A percentile compares a stretch with the other conserved stretches of the same genome.
Conservation (phyloP, 92 coral and sea anemone genomes). For the Umimayanthus chanpuru region DNA sequence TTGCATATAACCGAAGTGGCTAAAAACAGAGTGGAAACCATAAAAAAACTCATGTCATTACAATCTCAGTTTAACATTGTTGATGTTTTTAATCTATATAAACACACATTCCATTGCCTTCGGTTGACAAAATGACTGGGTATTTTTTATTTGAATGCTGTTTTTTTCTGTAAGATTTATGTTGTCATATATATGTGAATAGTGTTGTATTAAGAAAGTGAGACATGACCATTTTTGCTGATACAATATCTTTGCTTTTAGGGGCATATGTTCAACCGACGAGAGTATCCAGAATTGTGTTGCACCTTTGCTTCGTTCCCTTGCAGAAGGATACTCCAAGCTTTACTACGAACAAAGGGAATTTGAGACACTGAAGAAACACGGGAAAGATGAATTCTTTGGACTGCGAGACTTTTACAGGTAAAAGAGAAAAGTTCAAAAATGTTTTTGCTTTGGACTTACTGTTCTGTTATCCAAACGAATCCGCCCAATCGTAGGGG, state of each 20-base stretch:
- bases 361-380: conserved; percentile 59
- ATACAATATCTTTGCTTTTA: conserved; percentile 33
- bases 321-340: conserved; percentile 74
- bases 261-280: conserved; percentile 81
- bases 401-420: conserved; percentile 92
- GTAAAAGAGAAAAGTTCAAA: conserved; percentile 9
- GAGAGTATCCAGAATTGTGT: conserved; percentile 51
- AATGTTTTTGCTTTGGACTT: no score
- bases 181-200: neutral
- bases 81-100: no score
- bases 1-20: neutral
- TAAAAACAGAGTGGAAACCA: neutral
- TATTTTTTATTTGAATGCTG: no score
- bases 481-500: no score
- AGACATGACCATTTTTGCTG: neutral
- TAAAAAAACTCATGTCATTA: neutral
- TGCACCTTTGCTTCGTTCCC: conserved; percentile 51
- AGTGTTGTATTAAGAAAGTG: neutral
- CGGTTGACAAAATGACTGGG: no score
- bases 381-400: conserved; percentile 78
- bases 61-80: no score
- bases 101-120: no score
- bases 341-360: conserved; percentile 65
- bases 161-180: no score
- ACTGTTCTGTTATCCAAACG: neutral